phyloP scores from a whole-genome alignment of 2,888 invertebrate species.

The Druceiella hillmani region DNA sequence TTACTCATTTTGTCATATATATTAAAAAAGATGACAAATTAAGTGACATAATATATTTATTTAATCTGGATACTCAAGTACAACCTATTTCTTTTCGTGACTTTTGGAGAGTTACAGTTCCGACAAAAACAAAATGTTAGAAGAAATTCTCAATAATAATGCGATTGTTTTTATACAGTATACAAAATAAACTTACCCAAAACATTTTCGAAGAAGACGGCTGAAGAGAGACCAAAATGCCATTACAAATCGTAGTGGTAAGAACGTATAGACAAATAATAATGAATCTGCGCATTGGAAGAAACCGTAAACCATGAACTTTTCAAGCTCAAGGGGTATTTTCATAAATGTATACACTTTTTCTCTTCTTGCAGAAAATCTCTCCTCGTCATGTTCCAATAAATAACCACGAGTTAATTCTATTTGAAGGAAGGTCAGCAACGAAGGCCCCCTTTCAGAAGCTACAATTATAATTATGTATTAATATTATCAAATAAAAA shows the following conservation, averaged over 20 bases:
- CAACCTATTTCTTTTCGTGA: too few species aligned
- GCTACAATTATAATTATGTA: slow-evolving; percentile 14
- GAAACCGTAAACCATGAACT: slow-evolving; percentile 90
- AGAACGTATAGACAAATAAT: slow-evolving; percentile 94
- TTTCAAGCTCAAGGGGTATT: slow-evolving; percentile 88
- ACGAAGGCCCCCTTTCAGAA: slow-evolving; percentile 42
- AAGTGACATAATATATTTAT: too few species aligned
- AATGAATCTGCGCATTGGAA: slow-evolving; percentile 97
- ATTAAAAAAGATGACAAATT: too few species aligned
- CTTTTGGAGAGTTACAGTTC: too few species aligned
- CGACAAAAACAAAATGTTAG: too few species aligned
- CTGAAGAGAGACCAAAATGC: slow-evolving; percentile 78
- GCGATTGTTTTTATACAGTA: not conserved
- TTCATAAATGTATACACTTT: slow-evolving; percentile 96
- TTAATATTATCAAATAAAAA: not conserved
- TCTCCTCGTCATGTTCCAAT: slow-evolving; percentile 91
- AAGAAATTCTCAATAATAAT: not conserved
- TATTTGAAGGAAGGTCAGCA: slow-evolving; percentile 69
- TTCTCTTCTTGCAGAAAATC: slow-evolving; percentile 89
- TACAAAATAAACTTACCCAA: slow-evolving; percentile 52
- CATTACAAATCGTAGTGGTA: slow-evolving; percentile 87
- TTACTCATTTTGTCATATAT: too few species aligned
- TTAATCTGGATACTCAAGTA: too few species aligned
- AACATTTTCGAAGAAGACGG: slow-evolving; percentile 67
- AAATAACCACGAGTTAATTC: slow-evolving; percentile 92